A percentile compares a stretch with the other conserved stretches of the same genome.
phyloP scores from a whole-genome alignment of 2,113 vertebrate species.

The Tragelaphus buxtoni region DNA sequence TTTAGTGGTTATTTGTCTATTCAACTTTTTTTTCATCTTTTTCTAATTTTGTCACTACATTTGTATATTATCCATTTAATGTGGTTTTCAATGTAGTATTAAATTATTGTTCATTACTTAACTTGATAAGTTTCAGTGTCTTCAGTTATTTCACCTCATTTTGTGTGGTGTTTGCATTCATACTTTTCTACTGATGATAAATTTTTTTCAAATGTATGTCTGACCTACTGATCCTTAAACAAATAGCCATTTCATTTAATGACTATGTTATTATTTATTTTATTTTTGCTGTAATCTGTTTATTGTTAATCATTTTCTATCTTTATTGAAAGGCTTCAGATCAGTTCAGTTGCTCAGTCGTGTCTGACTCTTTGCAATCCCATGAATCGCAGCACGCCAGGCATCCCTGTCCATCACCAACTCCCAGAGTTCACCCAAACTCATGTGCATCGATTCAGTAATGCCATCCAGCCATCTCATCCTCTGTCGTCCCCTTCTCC shows the following conservation, averaged over 20 bases:
- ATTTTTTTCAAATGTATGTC: neutral
- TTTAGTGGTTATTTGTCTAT: neutral
- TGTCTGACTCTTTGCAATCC: too few species aligned
- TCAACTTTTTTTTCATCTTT: neutral
- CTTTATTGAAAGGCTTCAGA: neutral
- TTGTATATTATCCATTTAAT: neutral
- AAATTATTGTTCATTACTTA: neutral
- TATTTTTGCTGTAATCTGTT: neutral
- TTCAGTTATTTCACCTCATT: neutral
- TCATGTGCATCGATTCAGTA: accelerated
- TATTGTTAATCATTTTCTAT: neutral
- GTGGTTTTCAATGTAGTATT: neutral
- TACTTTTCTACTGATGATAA: neutral
- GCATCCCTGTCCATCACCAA: too few species aligned
- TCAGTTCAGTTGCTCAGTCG: too few species aligned
- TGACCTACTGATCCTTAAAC: neutral
- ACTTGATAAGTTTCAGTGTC: neutral
- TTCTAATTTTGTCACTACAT: neutral
- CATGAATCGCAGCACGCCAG: too few species aligned
- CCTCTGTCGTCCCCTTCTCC: too few species aligned
- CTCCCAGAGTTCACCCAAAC: too few species aligned
- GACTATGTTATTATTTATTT: neutral
- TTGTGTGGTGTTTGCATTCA: neutral
- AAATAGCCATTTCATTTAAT: neutral
- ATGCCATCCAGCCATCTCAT: too few species aligned